phyloP scores from a whole-genome alignment of 2,888 invertebrate genomes.

The Euzetes globulus region DNA sequence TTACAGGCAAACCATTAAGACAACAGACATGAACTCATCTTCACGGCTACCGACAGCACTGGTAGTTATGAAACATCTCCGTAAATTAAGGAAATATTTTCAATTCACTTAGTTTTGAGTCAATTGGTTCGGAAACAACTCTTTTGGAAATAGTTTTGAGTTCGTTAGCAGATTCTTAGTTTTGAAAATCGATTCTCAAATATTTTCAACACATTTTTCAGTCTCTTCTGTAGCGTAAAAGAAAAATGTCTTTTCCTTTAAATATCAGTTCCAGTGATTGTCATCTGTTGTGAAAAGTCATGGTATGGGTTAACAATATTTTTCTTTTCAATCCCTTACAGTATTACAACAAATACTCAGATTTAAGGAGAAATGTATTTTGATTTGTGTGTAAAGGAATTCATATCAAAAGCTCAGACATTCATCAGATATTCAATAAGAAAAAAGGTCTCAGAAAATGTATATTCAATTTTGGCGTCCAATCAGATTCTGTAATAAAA shows the following conservation, averaged over 20 bases:
- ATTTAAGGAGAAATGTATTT: neutral
- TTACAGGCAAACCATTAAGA: neutral
- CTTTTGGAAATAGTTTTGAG: neutral
- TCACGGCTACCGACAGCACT: neutral
- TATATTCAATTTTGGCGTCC: neutral
- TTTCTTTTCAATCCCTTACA: neutral
- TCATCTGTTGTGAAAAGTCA: neutral
- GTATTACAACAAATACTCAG: neutral
- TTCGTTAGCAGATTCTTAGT: neutral
- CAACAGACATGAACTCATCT: neutral
- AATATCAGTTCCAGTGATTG: neutral
- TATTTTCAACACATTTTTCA: neutral
- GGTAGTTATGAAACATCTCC: neutral
- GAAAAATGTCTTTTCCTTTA: neutral
- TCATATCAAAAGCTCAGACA: neutral
- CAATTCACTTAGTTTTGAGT: neutral
- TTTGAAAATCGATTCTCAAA: no score
- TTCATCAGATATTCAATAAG: neutral
- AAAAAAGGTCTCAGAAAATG: neutral
- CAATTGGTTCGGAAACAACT: neutral
- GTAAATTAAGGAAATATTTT: neutral
- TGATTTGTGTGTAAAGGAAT: neutral
- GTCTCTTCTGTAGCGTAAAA: neutral
- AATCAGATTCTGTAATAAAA: neutral
- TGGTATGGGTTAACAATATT: constrained; percentile 11